Evolutionary conservation across 2,113 vertebrate species (phyloP).

Genomic region (Alethe castanea): DNA sequence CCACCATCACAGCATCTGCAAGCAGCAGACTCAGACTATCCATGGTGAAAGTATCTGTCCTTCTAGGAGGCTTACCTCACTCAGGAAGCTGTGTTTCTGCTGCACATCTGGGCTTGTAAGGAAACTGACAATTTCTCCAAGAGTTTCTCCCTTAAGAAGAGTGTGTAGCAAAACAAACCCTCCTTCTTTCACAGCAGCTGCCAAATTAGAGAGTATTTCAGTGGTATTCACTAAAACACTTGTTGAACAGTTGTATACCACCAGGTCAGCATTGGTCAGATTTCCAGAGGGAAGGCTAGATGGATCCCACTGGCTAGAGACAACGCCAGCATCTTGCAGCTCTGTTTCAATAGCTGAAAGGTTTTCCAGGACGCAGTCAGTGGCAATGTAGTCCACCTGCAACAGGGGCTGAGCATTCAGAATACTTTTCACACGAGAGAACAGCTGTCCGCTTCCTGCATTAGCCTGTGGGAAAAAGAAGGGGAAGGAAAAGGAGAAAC

Average conservation of each 20-base stretch:
- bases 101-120: slow-evolving; percentile 72
- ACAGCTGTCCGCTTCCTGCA: slow-evolving; percentile 81
- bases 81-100: slow-evolving; percentile 71
- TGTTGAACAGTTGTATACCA: slow-evolving; percentile 82
- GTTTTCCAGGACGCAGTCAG: slow-evolving; percentile 67
- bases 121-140: slow-evolving; percentile 84
- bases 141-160: slow-evolving; percentile 80
- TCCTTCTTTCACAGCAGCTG: slow-evolving; percentile 78
- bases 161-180: slow-evolving; percentile 91
- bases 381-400: slow-evolving; percentile 84
- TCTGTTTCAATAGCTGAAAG: slow-evolving; percentile 64
- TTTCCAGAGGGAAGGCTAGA: slow-evolving; percentile 62
- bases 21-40: background rate
- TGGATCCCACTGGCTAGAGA: slow-evolving; percentile 83
- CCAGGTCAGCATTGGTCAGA: slow-evolving; percentile 76
- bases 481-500: background rate
- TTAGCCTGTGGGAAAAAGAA: slow-evolving; percentile 74
- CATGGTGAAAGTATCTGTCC: background rate
- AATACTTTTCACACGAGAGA: slow-evolving; percentile 73
- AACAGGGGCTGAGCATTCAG: slow-evolving; percentile 86
- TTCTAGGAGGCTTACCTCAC: slow-evolving; percentile 75
- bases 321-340: slow-evolving; percentile 71
- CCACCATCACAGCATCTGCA: background rate
- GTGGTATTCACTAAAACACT: slow-evolving; percentile 40
- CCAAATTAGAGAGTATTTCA: slow-evolving; percentile 79